These are phyloP conservation scores for Phalanger gymnotis DNA, from an alignment of 2,797 vertebrate species.

Conservation along the genomic window DNA sequence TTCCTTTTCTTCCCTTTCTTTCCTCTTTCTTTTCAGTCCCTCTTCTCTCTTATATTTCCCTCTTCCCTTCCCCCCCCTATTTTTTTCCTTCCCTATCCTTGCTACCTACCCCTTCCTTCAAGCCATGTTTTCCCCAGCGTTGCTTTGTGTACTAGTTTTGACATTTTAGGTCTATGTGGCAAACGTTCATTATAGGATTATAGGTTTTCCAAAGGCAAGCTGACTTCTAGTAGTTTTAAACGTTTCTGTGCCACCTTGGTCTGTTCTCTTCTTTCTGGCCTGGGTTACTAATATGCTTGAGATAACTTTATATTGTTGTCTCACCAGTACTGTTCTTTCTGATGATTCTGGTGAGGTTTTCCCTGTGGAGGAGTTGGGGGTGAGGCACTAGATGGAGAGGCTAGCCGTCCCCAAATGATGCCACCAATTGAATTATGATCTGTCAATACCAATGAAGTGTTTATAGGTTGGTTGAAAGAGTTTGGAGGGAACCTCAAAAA, in stretches of 20 bases:
- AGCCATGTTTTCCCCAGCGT: neutral
- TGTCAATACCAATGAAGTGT: neutral
- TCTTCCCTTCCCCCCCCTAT: neutral
- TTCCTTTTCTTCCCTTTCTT: neutral
- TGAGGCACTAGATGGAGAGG: neutral
- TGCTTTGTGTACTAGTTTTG: neutral
- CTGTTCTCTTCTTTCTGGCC: neutral
- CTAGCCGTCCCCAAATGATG: neutral
- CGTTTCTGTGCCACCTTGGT: neutral
- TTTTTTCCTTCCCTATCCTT: neutral
- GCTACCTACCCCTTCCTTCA: neutral
- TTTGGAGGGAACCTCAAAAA: neutral
- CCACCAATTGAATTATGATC: neutral
- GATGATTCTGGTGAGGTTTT: neutral
- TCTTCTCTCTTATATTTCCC: neutral
- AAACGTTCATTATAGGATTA: neutral
- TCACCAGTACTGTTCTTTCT: neutral
- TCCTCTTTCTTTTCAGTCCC: too few relatives aligned
- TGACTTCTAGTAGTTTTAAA: neutral
- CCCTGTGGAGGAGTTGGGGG: neutral
- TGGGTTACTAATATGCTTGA: neutral
- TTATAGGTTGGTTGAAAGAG: neutral
- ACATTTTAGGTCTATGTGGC: neutral
- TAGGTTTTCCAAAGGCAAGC: neutral
- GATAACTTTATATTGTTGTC: neutral